Base-by-base conservation (phyloP, 2,888 invertebrate genomes). In the Heliothis peltigera region DNA sequence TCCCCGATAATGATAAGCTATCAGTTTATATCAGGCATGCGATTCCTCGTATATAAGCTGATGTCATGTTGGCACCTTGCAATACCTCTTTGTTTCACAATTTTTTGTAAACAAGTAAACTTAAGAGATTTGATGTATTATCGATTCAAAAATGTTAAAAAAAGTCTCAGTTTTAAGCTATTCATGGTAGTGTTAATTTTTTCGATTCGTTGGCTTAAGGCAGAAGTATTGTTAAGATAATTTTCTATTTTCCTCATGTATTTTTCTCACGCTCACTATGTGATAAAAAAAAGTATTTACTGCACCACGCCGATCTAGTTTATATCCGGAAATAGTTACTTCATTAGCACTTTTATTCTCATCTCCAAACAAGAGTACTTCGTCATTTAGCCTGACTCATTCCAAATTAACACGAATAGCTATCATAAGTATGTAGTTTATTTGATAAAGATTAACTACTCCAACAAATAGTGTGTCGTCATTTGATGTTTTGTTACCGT, bases 1-100 rank as follows among this genome's bases (percentile, higher is more conserved):
- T 67, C 73, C 52, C 65, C 64, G 88, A 88, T 86, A 84, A 22
- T 82, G 90, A 88, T 88, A 89, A 74, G 80, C 56, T 91, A 91
- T 90, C 90, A 71, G 59, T 66, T 72, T 70, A 79, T 89, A 91
- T 89, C 89, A 73, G 80, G 77, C 83, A 83, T 77, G 70, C 68
- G 76, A 86, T 89, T 90, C 87, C 87, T 85, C 76, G 86, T 84
- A 88, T 28, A 64, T 18, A 48, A 67, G 64, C 63, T 91, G 91
- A 91, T 89, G 88, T 91, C 89, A 90, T 77, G 58, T 62, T 58
- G 71, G 64, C 76, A 79, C 80, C 82, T 78, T 66, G 57, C 60
- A 62, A 80, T 64, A 79, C 80, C 83, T 80, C 85, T 86, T 89
- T 89, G 86, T 88, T 87, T 81, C 66, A 77, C 25, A 18, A 55